Evolutionary conservation across 2,888 invertebrate species (phyloP), one percentile per base, ranked within the genome.

Genomic region (Pogonocherus hispidulus): DNA sequence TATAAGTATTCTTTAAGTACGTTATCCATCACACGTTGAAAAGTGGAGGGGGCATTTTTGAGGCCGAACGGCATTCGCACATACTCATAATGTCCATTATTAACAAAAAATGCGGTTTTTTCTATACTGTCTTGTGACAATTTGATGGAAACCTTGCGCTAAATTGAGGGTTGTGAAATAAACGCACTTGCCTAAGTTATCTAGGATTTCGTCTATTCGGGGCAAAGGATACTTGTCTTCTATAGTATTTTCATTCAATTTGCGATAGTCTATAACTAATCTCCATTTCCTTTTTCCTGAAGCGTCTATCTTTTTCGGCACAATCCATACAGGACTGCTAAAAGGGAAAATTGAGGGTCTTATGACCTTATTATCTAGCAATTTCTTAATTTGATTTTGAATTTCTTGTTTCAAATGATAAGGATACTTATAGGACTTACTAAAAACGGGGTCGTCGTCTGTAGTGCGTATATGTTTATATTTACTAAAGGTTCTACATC

Each of bases 61-160:
- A 81, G 60, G 2, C 81, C 80, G 67, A 78, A 91, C 0, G 76
- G 77, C 78, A 82, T 78, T 27, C 76, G n/a, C 3, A 14, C 16
- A 11, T 55, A 69, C 41, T 66, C 59, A 54, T 59, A 65, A 41
- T 68, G 64, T 1, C 68, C 68, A 5, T 68, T 57, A 9, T 68
- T 64, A 2, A 59, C 64, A 6, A 6, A 27, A 49, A 68, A 57
- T 1, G 68, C 57, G 9, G 68, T 68, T 68, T 68, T n/a, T n/a
- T 65, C 22, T 44, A 75, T 73, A 9, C 63, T 66, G 69, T 70
- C 5, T 0, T 66, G 68, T 52, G 70, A 27, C 66, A 77, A 69
- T 57, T 75, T 27, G 27, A 8, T 27, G 27, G 8, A 27, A 27
- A 6, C 78, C 80, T 35, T 69, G 72, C 37, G 27, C 27, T 8